These are phyloP conservation scores for Phyto melanocephala DNA, from an alignment of 2,888 invertebrate genomes.

Conservation along the genomic window DNA sequence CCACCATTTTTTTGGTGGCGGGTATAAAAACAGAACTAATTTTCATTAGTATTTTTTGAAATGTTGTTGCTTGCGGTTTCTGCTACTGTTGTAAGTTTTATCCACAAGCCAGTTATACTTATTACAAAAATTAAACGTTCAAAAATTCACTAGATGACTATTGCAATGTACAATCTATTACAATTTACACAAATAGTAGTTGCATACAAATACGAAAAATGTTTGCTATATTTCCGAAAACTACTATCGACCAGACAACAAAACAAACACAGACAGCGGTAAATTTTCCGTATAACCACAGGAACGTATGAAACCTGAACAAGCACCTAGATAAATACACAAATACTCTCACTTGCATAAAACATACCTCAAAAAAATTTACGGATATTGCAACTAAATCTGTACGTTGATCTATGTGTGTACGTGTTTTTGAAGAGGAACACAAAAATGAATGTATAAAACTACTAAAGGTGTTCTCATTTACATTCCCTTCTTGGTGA, in stretches of 20 bases:
- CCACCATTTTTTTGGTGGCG: no score
- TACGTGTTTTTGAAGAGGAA: no score
- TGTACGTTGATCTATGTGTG: no score
- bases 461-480: constrained; percentile 20
- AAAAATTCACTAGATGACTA: constrained; percentile 22
- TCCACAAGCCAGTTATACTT: constrained; percentile 20
- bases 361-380: constrained; percentile 37
- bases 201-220: neutral
- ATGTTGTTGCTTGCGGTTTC: neutral
- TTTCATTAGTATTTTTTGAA: constrained; percentile 28
- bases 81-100: neutral
- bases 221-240: constrained; percentile 32
- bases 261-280: constrained; percentile 42
- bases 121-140: constrained; percentile 25
- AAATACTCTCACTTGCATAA: neutral
- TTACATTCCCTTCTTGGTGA: neutral
- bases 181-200: neutral
- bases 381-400: constrained; percentile 38
- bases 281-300: constrained; percentile 9
- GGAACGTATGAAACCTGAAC: neutral
- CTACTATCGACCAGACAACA: constrained; percentile 50
- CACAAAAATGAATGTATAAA: constrained; percentile 37
- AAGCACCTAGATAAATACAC: neutral
- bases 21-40: neutral
- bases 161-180: constrained; percentile 16